A percentile compares a stretch with the other conserved stretches of the same genome.
Conservation (phyloP, 2,888 invertebrate species). For the Xylophagus ater region DNA sequence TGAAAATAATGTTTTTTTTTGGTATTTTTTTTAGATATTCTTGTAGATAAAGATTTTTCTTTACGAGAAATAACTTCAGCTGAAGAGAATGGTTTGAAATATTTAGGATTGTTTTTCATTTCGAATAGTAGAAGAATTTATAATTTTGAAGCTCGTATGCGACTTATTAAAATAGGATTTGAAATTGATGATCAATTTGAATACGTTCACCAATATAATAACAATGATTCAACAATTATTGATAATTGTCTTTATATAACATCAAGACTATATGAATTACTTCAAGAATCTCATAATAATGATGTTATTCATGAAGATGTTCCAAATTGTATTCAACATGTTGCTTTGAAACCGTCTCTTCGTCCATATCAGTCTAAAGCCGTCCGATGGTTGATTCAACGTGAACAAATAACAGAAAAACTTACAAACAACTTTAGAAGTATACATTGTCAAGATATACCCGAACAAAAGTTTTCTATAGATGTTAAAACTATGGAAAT, state of each 20-base stretch:
- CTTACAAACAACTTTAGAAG: conserved; percentile 16
- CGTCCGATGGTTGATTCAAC: conserved; percentile 56
- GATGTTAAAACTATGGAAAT: conserved; percentile 24
- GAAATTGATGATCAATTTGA: background rate
- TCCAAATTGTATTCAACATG: conserved; percentile 31
- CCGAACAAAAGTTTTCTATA: conserved; percentile 25
- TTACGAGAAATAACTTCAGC: background rate
- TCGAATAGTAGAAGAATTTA: background rate
- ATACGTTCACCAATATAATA: background rate
- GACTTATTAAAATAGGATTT: conserved; percentile 1
- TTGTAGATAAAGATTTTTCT: conserved; percentile 3
- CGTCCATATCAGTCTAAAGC: conserved; percentile 54
- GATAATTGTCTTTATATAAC: conserved; percentile 16
- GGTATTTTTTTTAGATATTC: conserved; percentile 1
- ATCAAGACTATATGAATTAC: conserved; percentile 25
- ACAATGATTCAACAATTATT: background rate
- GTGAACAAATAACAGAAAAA: conserved; percentile 38
- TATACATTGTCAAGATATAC: conserved; percentile 17
- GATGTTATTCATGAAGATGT: conserved; percentile 14
- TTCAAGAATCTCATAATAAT: conserved; percentile 21
- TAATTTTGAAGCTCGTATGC: background rate
- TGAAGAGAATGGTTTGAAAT: background rate
- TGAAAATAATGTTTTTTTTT: too few relatives aligned
- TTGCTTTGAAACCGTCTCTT: conserved; percentile 40
- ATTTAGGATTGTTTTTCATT: conserved; percentile 1